These are phyloP conservation scores for Stigmatopora argus DNA, from an alignment of 2,113 vertebrate genomes.

Conservation along the genomic window DNA sequence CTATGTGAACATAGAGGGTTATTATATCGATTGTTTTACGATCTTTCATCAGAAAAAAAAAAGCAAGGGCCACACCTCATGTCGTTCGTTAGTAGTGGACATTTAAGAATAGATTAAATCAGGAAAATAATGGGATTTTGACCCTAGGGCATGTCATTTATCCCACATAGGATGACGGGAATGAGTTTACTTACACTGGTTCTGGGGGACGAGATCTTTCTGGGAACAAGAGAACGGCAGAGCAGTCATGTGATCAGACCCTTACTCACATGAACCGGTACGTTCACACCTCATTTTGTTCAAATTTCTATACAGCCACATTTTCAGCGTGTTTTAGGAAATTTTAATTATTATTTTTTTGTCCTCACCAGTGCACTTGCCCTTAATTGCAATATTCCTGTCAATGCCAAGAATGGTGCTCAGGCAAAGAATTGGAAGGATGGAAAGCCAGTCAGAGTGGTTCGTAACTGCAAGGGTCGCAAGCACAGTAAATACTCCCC, in stretches of 20 bases:
- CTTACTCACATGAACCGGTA: slow-evolving; percentile 98
- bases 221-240: slow-evolving; percentile 93
- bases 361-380: slow-evolving; percentile 80
- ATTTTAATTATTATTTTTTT: neutral
- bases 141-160: neutral
- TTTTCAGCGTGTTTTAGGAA: neutral
- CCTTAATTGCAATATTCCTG: slow-evolving; percentile 84
- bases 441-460: slow-evolving; percentile 90
- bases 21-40: no score
- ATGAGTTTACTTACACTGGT: slow-evolving; percentile 94
- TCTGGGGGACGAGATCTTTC: slow-evolving; percentile 93
- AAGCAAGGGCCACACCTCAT: no score
- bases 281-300: neutral
- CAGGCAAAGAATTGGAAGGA: slow-evolving; percentile 89
- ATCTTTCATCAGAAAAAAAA: no score
- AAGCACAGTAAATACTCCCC: slow-evolving; percentile 92
- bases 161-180: slow-evolving; percentile 83
- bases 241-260: slow-evolving; percentile 96
- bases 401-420: slow-evolving; percentile 83
- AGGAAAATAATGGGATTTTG: neutral
- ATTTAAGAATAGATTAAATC: no score
- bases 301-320: neutral
- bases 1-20: no score
- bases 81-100: no score
- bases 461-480: slow-evolving; percentile 86